A percentile compares a stretch with the other conserved stretches of the same genome.
These are phyloP conservation scores for Colostygia pectinataria DNA, from an alignment of 2,888 invertebrate species.

Conservation along the genomic window DNA sequence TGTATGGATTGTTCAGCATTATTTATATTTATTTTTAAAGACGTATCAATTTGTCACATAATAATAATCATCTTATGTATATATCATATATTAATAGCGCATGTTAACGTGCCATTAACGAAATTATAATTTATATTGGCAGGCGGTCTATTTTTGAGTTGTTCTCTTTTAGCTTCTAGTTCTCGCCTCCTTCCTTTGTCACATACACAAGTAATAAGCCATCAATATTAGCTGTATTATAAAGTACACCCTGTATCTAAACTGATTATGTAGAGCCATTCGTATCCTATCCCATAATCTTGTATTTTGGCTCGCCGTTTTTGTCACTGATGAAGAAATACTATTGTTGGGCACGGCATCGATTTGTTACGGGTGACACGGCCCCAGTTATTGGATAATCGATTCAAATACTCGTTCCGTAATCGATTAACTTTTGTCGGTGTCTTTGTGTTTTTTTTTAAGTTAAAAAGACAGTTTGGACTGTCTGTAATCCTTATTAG, in stretches of 20 bases:
- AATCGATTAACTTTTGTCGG: conserved; percentile 79
- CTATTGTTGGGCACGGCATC: conserved; percentile 64
- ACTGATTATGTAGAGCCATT: conserved; percentile 38
- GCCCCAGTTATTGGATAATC: conserved; percentile 65
- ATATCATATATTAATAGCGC: no score
- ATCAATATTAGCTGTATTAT: not conserved
- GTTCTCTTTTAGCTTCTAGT: no score
- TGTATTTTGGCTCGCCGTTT: conserved; percentile 71
- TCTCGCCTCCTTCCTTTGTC: no score
- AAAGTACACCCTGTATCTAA: conserved; percentile 50
- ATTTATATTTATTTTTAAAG: no score
- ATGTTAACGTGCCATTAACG: no score
- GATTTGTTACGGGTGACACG: conserved; percentile 76
- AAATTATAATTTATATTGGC: no score
- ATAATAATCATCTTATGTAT: no score
- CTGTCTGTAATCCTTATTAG: conserved; percentile 8
- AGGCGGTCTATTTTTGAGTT: no score
- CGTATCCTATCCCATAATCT: conserved; percentile 64
- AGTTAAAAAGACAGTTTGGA: conserved; percentile 32
- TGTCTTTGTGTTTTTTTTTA: conserved; percentile 60
- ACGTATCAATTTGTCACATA: no score
- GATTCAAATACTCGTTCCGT: conserved; percentile 66
- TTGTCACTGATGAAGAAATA: conserved; percentile 79
- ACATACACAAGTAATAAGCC: no score
- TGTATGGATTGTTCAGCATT: no score